Percentiles rank a stretch among this genome's conserved stretches.
phyloP scores from a whole-genome alignment of 2,797 vertebrate species.

The Sebastes cheni region DNA sequence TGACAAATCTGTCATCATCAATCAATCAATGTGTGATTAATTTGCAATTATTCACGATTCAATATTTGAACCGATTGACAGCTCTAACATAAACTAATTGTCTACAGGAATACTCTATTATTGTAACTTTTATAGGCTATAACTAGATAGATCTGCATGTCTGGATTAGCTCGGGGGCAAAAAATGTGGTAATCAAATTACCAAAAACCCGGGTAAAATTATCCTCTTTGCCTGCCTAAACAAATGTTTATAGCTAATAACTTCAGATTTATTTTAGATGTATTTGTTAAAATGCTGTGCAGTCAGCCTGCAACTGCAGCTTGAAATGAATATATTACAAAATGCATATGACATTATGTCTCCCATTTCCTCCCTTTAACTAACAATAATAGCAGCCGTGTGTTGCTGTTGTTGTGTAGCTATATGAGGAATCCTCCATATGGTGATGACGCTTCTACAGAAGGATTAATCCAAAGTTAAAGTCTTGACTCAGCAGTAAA shows the following conservation, averaged over 20 bases:
- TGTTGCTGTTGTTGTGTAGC: neutral
- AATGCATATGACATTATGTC: neutral
- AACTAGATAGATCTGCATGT: neutral
- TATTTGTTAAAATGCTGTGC: neutral
- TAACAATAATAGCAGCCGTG: neutral
- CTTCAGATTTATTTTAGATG: no score
- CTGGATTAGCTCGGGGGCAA: no score
- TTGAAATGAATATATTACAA: neutral
- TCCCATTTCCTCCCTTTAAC: neutral
- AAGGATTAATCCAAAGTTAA: slow-evolving; percentile 2
- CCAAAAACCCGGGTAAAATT: no score
- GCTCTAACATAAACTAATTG: neutral
- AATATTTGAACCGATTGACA: no score
- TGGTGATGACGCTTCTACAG: slow-evolving; percentile 11
- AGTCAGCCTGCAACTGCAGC: neutral
- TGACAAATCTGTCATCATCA: no score
- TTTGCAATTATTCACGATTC: no score
- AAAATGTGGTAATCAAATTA: no score
- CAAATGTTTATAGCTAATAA: no score
- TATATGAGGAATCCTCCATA: slow-evolving; percentile 25
- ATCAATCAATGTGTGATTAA: no score
- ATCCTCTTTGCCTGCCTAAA: no score
- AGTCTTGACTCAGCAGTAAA: slow-evolving; percentile 41
- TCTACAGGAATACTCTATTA: neutral
- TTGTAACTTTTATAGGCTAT: neutral